Base-by-base conservation (phyloP, 1,140 invertebrate genomes). In the Drosophila kohkoa region DNA sequence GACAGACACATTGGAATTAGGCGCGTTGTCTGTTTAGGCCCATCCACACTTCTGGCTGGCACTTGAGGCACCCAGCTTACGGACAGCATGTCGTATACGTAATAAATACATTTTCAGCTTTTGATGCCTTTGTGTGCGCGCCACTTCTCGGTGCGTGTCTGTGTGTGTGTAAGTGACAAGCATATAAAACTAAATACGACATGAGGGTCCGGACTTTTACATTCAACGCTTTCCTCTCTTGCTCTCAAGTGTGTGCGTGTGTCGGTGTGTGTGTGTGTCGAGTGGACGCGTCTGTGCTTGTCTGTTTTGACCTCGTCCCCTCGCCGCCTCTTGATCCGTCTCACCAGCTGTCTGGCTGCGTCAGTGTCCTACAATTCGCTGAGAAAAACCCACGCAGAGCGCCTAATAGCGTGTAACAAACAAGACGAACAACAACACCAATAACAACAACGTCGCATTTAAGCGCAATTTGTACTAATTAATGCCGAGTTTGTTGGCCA, bases 401-500 rank as follows among this genome's bases (percentile, higher is more conserved):
- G 43, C 45, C 62, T 67, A 79, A 74, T 71, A 76, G 67, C 57
- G 57, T 73, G 67, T 83, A 64, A 62, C 43, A 62, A 60, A 60
- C 25, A 54, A 30, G n/a, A 10, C 35, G 8, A 38, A 10, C 35
- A 32, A 38, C 32, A 35, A 35, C 6, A 35, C 32, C 52, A 58
- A 52, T 51, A 55, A n/a, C 25, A 28, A 54, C 35, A 76, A 41
- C 59, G 51, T 69, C 64, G 58, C 63, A 82, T 87, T 87, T 77
- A 71, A 73, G 80, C 77, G 67, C 77, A 82, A 82, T 87, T 88
- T 82, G 73, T 83, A 75, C 83, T 77, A 88, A 87, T 87, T 87
- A 88, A 88, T 69, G 67, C 66, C 54, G 58, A 82, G 71, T 75
- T 82, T 72, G 67, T 25, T 45, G 45, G 57, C 25, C 45, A 54